A percentile compares a stretch with the other conserved stretches of the same genome.
Evolutionary conservation across 2,888 invertebrate species (phyloP).

Genomic region (Ernsta delagoae): DNA sequence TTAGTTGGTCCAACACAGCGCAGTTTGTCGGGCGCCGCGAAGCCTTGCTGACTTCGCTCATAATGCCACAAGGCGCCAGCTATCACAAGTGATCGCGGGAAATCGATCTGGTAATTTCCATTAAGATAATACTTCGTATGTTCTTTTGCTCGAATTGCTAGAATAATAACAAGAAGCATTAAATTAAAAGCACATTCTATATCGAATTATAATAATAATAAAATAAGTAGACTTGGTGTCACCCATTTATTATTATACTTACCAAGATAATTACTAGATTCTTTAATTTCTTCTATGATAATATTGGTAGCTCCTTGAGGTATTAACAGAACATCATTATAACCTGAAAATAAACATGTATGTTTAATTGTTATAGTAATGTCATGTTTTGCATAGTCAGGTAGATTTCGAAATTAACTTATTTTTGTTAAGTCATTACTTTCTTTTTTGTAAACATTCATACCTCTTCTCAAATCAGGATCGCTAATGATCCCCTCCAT

Average conservation of each 20-base stretch:
- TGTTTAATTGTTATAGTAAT: not conserved
- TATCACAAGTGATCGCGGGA: constrained; percentile 91
- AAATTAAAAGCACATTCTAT: too few species aligned
- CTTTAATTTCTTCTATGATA: constrained; percentile 89
- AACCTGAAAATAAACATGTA: constrained; percentile 85
- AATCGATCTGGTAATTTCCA: constrained; percentile 97
- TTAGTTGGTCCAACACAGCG: constrained; percentile 94
- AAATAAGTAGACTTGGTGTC: too few species aligned
- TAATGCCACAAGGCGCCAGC: constrained; percentile 96
- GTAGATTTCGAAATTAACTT: too few species aligned
- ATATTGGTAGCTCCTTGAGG: constrained; percentile 98
- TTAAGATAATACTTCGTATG: constrained; percentile 95
- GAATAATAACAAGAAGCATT: constrained; percentile 40
- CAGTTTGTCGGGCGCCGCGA: constrained; percentile 93
- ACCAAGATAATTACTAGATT: constrained; percentile 97
- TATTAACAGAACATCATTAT: constrained; percentile 95
- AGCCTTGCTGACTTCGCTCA: constrained; percentile 91
- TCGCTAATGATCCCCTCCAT: constrained; percentile 88
- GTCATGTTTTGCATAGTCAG: too few species aligned
- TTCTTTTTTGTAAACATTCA: too few species aligned
- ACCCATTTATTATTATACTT: too few species aligned
- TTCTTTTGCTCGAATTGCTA: constrained; percentile 91
- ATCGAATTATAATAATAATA: too few species aligned
- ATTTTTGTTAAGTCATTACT: too few species aligned
- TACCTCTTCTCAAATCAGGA: constrained; percentile 90